Evolutionary conservation across 2,888 invertebrate genomes (phyloP).

Genomic region (Brachynemurus nebulosus): DNA sequence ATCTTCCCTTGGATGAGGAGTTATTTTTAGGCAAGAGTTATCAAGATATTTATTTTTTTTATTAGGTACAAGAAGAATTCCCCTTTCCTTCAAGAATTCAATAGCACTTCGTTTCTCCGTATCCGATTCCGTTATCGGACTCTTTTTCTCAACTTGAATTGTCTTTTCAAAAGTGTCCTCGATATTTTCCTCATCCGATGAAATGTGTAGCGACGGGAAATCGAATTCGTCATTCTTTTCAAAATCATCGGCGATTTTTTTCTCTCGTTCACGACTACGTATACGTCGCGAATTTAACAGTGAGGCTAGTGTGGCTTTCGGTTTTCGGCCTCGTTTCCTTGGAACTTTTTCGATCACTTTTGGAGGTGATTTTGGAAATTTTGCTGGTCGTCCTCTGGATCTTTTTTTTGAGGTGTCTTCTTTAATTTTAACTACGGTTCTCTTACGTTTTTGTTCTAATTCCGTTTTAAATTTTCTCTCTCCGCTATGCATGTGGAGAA

Average conservation of each 20-base stretch:
- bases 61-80: conserved; percentile 27
- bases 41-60: conserved; percentile 9
- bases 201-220: neutral
- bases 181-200: neutral
- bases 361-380: neutral
- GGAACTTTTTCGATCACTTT: neutral
- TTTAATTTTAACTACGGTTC: conserved; percentile 19
- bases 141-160: no score
- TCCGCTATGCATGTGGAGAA: neutral
- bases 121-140: no score
- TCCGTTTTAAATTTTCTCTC: conserved; percentile 18
- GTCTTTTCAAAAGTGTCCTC: no score
- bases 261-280: conserved; percentile 2
- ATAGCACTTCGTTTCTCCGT: conserved; percentile 7
- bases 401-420: conserved; percentile 5
- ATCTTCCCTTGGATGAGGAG: neutral
- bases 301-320: conserved; percentile 2
- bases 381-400: neutral
- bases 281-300: neutral
- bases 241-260: conserved; percentile 11
- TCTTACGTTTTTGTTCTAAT: conserved; percentile 23
- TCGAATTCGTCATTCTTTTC: conserved; percentile 7
- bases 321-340: neutral
- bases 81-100: conserved; percentile 25
- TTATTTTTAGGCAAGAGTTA: no score